Percentiles rank a stretch among this genome's conserved stretches.
phyloP scores from a whole-genome alignment of 2,888 invertebrate genomes.

The Eupithecia exiguata region DNA sequence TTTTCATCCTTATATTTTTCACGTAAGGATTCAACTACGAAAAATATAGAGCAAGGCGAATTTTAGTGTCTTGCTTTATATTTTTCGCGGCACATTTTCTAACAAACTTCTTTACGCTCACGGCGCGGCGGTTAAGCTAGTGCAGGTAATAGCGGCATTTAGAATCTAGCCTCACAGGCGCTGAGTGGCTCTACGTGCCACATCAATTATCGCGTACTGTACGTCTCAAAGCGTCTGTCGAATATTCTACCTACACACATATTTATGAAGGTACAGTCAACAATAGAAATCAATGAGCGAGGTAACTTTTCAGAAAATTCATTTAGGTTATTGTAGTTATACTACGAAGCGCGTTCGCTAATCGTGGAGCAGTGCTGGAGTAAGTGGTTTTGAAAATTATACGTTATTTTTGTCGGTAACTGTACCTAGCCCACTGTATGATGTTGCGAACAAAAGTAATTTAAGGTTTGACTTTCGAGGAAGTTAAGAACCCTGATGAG shows the following conservation, averaged over 20 bases:
- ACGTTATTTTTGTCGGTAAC: background rate
- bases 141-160: background rate
- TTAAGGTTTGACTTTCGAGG: conserved; percentile 17
- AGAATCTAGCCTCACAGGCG: background rate
- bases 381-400: background rate
- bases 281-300: background rate
- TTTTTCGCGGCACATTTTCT: background rate
- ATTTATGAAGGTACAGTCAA: background rate
- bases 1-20: no score
- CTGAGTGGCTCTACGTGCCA: conserved; percentile 1
- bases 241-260: background rate
- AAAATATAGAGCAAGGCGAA: no score
- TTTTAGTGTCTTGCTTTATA: background rate
- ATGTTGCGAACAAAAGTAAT: conserved; percentile 15
- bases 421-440: background rate
- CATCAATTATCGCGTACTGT: conserved; percentile 6
- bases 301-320: background rate
- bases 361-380: background rate
- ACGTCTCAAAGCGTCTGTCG: conserved; percentile 4
- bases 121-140: background rate
- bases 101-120: background rate
- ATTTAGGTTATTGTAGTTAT: background rate
- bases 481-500: conserved; percentile 19
- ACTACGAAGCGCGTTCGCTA: background rate
- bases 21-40: background rate